Conservation (phyloP, 2,113 vertebrate genomes). For the Pelodiscus sinensis region DNA sequence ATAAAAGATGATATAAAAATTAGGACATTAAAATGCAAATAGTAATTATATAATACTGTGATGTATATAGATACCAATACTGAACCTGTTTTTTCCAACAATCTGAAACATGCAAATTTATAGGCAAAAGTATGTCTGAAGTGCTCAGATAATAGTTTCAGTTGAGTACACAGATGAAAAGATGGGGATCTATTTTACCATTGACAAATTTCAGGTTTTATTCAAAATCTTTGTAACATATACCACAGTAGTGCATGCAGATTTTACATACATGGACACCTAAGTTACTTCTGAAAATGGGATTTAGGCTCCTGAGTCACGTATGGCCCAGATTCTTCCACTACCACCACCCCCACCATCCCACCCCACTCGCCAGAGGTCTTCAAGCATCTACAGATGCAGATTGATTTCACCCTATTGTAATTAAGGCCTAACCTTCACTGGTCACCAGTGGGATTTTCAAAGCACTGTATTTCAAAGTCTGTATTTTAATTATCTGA, state of each 20-base stretch:
- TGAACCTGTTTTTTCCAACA: neutral
- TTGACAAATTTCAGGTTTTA: too few relatives aligned
- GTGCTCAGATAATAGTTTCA: neutral
- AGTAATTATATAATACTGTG: neutral
- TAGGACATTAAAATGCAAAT: neutral
- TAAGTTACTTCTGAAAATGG: neutral
- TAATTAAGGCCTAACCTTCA: neutral
- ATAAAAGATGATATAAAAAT: neutral
- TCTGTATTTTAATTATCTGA: neutral
- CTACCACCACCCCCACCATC: too few relatives aligned
- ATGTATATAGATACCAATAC: neutral
- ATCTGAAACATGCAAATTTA: neutral
- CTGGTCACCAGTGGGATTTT: too few relatives aligned
- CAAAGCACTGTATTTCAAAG: neutral
- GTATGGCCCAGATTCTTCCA: too few relatives aligned
- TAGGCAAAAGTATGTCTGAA: neutral
- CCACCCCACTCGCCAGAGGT: too few relatives aligned
- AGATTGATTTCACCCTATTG: neutral
- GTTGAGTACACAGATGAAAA: neutral
- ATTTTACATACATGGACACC: neutral
- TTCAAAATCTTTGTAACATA: neutral
- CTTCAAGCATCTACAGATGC: neutral
- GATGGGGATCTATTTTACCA: neutral
- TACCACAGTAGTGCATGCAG: neutral
- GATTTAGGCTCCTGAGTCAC: neutral